These are phyloP conservation scores for Andinoacara biseriatus DNA, from an alignment of 2,113 vertebrate genomes.

Conservation along the genomic window DNA sequence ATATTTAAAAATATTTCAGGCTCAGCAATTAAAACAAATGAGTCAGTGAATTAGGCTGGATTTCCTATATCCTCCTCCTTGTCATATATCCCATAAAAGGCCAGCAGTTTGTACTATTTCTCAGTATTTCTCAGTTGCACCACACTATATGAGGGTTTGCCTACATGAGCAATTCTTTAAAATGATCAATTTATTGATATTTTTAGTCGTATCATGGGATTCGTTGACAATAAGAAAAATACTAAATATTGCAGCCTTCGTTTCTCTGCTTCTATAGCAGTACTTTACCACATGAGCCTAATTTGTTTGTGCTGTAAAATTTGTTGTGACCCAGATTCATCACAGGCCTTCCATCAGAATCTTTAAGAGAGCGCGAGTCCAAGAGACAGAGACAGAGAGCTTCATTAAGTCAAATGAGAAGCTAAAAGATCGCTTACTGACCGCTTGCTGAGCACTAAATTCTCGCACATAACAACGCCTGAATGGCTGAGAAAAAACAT, in stretches of 20 bases:
- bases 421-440: conserved; percentile 55
- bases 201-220: not conserved
- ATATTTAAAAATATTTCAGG: not conserved
- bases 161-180: not conserved
- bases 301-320: not conserved
- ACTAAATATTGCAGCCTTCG: not conserved
- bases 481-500: conserved; percentile 73
- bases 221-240: not conserved
- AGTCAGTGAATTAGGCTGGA: not conserved
- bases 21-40: not conserved
- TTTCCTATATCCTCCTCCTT: not conserved
- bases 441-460: conserved; percentile 78
- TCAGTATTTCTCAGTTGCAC: not conserved
- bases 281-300: not conserved
- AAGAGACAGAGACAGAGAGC: conserved; percentile 15
- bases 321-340: not conserved
- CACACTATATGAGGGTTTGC: not conserved
- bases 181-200: not conserved
- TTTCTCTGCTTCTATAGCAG: not conserved
- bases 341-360: not conserved
- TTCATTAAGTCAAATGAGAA: conserved; percentile 74
- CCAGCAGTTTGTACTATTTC: not conserved
- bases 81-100: not conserved
- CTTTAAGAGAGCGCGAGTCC: not conserved
- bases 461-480: conserved; percentile 77